These are phyloP conservation scores for Caenorhabditis remanei DNA, from an alignment of 1,140 invertebrate genomes.

Conservation along the genomic window DNA sequence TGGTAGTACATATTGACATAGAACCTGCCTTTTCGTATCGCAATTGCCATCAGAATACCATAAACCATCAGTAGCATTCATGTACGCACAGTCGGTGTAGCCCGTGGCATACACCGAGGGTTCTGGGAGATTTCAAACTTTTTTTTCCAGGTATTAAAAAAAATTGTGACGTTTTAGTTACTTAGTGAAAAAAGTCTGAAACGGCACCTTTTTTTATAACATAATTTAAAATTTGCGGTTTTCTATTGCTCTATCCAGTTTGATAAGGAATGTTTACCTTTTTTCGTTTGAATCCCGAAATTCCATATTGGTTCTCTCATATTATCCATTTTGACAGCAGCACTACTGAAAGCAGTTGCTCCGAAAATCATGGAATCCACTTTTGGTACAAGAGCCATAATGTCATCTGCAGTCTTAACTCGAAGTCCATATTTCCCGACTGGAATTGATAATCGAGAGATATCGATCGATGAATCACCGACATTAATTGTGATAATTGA, in stretches of 20 bases:
- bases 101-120: neutral
- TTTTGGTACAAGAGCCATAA: conserved; percentile 2
- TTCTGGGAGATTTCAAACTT: neutral
- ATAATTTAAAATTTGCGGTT: too few relatives aligned
- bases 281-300: neutral
- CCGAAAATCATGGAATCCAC: conserved; percentile 6
- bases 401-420: conserved; percentile 3
- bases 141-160: too few relatives aligned
- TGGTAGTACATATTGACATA: neutral
- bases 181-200: too few relatives aligned
- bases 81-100: conserved; percentile 14
- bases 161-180: too few relatives aligned
- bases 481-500: conserved; percentile 6
- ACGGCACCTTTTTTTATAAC: too few relatives aligned
- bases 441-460: neutral
- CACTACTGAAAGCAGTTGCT: neutral
- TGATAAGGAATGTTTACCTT: too few relatives aligned
- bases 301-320: neutral
- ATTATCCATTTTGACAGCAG: neutral
- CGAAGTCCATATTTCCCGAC: neutral
- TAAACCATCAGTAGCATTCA: neutral
- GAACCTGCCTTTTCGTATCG: neutral
- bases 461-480: neutral
- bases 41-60: conserved; percentile 11
- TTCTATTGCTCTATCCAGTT: too few relatives aligned